Evolutionary conservation across 2,888 invertebrate genomes (phyloP), one percentile per base, ranked within the genome.

Genomic region (Hypena proboscidalis): DNA sequence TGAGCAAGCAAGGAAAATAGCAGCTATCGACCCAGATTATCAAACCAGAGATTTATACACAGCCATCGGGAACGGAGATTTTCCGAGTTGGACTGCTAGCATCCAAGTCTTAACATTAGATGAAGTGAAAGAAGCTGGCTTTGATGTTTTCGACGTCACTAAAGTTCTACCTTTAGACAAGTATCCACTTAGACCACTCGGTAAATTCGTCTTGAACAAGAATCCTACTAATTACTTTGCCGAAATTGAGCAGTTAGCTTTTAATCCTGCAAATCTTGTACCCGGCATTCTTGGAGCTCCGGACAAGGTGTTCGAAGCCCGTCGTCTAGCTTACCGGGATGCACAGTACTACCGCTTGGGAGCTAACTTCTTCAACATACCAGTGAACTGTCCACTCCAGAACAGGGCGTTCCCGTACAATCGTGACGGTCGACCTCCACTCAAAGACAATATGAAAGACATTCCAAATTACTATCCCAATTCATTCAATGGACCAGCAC

Each of bases 391-490:
- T 80, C 98, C 99, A 0, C 95, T 94, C 83, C 87, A 93, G 66
- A 92, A 91, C 3, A 77, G 90, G 17, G 87, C 84, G 33, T 85
- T 89, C 49, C 95, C 96, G 72, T 97, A 96, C 74, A 97, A 97
- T 80, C 93, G 98, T 19, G 98, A 98, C 78, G 98, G 98, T 0
- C 89, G 92, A 4, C 94, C 95, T 90, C 92, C 94, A 14, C 90
- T 94, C 7, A 88, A 92, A 22, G 93, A 95, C 62, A 98, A 97
- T 74, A 96, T 96, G 80, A 94, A 92, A 23, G 96, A 95, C 11
- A 95, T 95, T 2, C 98, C 98, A 1, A 98, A 98, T 83, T 99
- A 98, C 77, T 97, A 93, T 85, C 99, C 99, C 0, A 99, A 99
- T 88, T 97, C 97, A 53, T 99, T 97, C 79, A 90, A 93, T 54